Evolutionary conservation across 2,113 vertebrate species (phyloP).

Genomic region (Strix aluco): DNA sequence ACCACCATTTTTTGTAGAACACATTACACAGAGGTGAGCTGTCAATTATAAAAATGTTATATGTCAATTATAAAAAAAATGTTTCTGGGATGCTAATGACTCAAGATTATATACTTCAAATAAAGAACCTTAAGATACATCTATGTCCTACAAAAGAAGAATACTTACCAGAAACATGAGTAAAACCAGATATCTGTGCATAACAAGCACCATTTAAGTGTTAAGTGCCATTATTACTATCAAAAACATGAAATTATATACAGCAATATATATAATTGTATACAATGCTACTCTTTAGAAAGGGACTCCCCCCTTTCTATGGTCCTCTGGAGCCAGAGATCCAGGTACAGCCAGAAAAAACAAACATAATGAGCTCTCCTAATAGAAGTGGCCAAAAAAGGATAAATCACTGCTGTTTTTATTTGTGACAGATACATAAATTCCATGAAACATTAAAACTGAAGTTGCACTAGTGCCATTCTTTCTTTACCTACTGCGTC

Average conservation of each 20-base stretch:
- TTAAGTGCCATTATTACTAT: background rate
- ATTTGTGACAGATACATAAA: slow-evolving; percentile 28
- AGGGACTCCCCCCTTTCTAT: background rate
- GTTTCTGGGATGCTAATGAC: background rate
- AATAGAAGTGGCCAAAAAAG: background rate
- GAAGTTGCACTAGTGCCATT: background rate
- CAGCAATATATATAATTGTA: background rate
- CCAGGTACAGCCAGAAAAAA: slow-evolving; percentile 13
- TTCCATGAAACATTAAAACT: background rate
- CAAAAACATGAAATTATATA: background rate
- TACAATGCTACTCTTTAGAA: background rate
- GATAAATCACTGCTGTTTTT: background rate
- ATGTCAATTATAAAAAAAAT: background rate
- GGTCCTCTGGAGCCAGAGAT: background rate
- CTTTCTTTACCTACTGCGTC: background rate
- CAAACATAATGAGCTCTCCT: background rate
- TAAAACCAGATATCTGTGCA: background rate
- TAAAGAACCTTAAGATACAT: background rate
- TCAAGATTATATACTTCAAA: background rate
- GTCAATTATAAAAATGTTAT: background rate
- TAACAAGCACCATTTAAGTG: background rate
- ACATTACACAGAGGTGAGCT: background rate
- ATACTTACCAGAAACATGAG: background rate
- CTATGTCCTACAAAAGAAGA: background rate
- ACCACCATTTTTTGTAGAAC: background rate